Conservation (phyloP, 2,113 vertebrate species). For the Cyrtonyx montezumae region DNA sequence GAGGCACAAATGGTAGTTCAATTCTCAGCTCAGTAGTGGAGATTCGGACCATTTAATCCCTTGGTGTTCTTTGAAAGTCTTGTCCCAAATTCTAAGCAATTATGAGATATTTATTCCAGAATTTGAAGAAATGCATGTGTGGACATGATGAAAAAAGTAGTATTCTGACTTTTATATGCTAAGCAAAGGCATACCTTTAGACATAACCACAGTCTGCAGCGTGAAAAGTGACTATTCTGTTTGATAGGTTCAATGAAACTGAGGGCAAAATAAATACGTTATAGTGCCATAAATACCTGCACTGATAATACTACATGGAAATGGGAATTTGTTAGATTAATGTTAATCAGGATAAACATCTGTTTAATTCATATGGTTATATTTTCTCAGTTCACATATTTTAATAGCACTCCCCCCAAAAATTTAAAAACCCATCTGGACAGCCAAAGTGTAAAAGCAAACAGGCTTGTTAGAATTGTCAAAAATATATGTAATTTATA, state of each 20-base stretch:
- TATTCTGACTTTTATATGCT: slow-evolving; percentile 18
- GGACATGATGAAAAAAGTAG: background rate
- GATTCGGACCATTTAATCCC: background rate
- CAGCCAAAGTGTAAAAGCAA: slow-evolving; percentile 50
- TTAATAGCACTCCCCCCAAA: background rate
- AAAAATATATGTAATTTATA: slow-evolving; percentile 15
- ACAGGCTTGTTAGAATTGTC: slow-evolving; percentile 45
- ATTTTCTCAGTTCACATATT: slow-evolving; percentile 9
- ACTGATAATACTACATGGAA: background rate
- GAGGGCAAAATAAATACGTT: slow-evolving; percentile 37
- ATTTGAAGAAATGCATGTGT: background rate
- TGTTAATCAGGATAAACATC: slow-evolving; percentile 27
- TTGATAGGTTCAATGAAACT: slow-evolving; percentile 21
- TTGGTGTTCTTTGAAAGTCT: background rate
- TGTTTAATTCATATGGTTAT: background rate
- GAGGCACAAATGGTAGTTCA: background rate
- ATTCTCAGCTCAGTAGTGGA: background rate
- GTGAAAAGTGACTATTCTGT: slow-evolving; percentile 34
- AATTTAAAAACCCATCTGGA: background rate
- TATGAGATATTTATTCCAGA: background rate
- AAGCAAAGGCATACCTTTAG: slow-evolving; percentile 18
- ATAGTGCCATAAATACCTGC: slow-evolving; percentile 14
- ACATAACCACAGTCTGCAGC: slow-evolving; percentile 33
- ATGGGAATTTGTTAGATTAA: slow-evolving; percentile 23
- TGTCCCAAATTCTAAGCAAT: background rate